Base-by-base conservation (phyloP, 2,797 vertebrate species). In the Pampus argenteus region DNA sequence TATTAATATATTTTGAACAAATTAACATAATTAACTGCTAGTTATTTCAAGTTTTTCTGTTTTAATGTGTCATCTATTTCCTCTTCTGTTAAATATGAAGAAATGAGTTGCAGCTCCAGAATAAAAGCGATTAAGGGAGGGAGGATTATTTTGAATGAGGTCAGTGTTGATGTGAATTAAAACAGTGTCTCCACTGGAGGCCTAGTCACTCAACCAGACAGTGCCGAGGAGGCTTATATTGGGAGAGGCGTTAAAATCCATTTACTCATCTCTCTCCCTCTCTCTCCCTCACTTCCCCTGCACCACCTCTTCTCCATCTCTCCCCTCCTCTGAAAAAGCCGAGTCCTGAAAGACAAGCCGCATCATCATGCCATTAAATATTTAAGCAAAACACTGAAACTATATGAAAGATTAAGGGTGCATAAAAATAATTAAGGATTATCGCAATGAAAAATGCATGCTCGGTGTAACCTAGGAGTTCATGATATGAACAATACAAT, bases 401-500 rank as follows among this genome's bases (percentile, higher is more conserved):
- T 87, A 87, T 89, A 90, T 93, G 84, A 93, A 94, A 90, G 91
- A 94, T 92, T 93, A 91, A 91, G 91, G 87, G 84, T 85, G 91
- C 88, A 91, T 91, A 90, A 91, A 93, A 93, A 91, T 92, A 92
- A 94, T 91, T 92, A 92, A 89, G 88, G 89, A 92, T 93, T 93
- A 93, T 91, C 82, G 84, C 87, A 89, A 93, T 93, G 81, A 93
- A 93, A 94, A 93, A 92, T 93, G 88, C 89, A 92, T 92, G 91
- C 81, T 87, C 74, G 84, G 84, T 90, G 88, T 92, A 94, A 91
- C 91, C 88, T 93, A 93, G 90, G 87, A 91, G 90, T 89, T 88
- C 85, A 94, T 94, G 91, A 93, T 92, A 94, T 92, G 89, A 92
- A 93, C 86, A 90, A 90, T 94, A 86, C 88, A 92, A 91, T 93